phyloP scores from a whole-genome alignment of 1,140 invertebrate genomes.

The Branchinecta lindahli region DNA sequence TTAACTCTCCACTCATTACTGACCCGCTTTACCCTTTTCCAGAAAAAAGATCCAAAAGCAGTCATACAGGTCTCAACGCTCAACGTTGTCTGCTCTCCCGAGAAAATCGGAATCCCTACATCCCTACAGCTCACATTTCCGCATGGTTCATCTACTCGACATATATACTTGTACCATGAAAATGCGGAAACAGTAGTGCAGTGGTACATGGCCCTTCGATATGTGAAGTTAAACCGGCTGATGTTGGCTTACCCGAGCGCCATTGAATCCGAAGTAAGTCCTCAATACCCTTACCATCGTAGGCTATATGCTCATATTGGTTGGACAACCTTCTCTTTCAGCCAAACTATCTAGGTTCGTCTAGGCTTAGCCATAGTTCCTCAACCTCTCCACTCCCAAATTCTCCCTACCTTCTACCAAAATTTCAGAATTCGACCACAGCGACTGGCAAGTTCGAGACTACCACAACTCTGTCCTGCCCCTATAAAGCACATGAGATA shows the following conservation, averaged over 20 bases:
- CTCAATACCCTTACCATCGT: no score
- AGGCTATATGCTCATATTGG: no score
- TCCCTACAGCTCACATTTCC: conserved; percentile 62
- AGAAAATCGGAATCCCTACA: conserved; percentile 62
- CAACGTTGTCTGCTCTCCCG: conserved; percentile 67
- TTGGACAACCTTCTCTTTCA: no score
- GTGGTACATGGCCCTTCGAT: conserved; percentile 76
- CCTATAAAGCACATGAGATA: no score
- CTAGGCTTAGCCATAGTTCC: no score
- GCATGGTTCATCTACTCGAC: conserved; percentile 59
- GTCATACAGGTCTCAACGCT: conserved; percentile 60
- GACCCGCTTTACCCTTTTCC: conserved; percentile 24
- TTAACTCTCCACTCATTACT: neutral
- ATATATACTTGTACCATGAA: conserved; percentile 73
- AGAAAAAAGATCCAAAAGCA: conserved; percentile 59
- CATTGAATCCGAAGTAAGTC: conserved; percentile 47
- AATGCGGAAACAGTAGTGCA: conserved; percentile 66
- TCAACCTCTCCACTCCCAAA: no score
- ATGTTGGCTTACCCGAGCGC: conserved; percentile 67
- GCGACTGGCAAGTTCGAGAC: no score
- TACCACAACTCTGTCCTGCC: no score
- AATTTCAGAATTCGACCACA: no score
- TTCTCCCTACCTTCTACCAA: no score
- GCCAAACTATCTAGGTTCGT: no score
- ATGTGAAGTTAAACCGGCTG: conserved; percentile 60